These are phyloP conservation scores for Drosophila teissieri DNA, from an alignment of 1,140 invertebrate species.

Conservation along the genomic window DNA sequence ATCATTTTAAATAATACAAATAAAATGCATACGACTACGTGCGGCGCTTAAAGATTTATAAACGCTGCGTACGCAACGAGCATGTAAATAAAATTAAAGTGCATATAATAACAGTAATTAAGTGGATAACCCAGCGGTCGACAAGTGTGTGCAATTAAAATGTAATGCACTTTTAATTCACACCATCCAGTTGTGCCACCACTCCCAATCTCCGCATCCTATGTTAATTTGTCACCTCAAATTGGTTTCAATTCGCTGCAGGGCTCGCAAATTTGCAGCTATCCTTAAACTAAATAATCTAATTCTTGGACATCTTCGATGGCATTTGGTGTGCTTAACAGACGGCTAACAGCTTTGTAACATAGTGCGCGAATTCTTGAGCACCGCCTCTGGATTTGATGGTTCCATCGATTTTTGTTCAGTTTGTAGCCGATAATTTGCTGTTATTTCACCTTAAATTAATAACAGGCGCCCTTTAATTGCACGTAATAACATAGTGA, in stretches of 20 bases:
- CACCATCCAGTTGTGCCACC: conserved; percentile 8
- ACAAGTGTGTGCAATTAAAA: conserved; percentile 55
- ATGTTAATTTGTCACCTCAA: conserved; percentile 3
- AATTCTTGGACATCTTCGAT: background rate
- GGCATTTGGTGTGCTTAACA: too few species aligned
- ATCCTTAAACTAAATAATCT: background rate
- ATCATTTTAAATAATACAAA: conserved; percentile 36
- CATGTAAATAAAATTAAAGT: conserved; percentile 55
- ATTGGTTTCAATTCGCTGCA: background rate
- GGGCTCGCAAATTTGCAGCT: background rate
- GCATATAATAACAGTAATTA: conserved; percentile 53
- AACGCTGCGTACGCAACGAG: conserved; percentile 15
- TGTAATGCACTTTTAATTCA: conserved; percentile 61
- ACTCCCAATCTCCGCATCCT: background rate
- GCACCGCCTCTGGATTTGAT: background rate
- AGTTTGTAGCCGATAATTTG: background rate
- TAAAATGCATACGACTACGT: conserved; percentile 30
- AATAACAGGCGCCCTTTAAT: conserved; percentile 28
- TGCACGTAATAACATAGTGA: conserved; percentile 38
- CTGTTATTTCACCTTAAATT: conserved; percentile 1
- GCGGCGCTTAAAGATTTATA: conserved; percentile 46
- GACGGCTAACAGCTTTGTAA: too few species aligned
- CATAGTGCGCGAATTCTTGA: background rate
- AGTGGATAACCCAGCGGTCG: conserved; percentile 26
- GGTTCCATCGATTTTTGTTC: too few species aligned